Percentiles rank a stretch among this genome's conserved stretches.
Conservation (phyloP, 2,113 vertebrate species). For the Anser cygnoides region DNA sequence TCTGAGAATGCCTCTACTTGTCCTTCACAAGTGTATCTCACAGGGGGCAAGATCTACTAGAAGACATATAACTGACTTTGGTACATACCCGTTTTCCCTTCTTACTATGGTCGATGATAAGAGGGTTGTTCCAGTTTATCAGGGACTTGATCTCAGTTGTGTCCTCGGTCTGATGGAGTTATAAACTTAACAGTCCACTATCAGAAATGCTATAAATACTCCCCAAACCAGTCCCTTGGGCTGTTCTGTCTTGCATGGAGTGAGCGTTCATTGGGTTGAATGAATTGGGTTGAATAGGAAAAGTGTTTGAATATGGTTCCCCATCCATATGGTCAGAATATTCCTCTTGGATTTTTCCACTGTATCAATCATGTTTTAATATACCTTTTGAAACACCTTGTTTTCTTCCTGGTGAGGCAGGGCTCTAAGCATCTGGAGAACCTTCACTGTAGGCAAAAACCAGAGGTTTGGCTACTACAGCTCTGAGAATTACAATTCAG, state of each 20-base stretch:
- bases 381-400: neutral
- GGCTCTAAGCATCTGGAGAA: neutral
- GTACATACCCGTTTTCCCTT: neutral
- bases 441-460: neutral
- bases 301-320: neutral
- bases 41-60: neutral
- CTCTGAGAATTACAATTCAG: neutral
- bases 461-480: neutral
- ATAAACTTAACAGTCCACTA: neutral
- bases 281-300: neutral
- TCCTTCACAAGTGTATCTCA: neutral
- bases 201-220: neutral
- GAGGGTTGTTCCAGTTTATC: neutral
- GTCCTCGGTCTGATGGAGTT: neutral
- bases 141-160: neutral
- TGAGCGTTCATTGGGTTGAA: neutral
- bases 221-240: neutral
- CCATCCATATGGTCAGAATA: neutral
- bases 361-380: neutral
- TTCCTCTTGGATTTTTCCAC: neutral
- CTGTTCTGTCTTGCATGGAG: neutral
- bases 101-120: neutral
- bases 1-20: neutral
- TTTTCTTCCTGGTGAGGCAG: neutral
- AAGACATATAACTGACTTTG: neutral